Conservation (phyloP, 2,888 invertebrate species). For the Prionchulus punctatus region DNA sequence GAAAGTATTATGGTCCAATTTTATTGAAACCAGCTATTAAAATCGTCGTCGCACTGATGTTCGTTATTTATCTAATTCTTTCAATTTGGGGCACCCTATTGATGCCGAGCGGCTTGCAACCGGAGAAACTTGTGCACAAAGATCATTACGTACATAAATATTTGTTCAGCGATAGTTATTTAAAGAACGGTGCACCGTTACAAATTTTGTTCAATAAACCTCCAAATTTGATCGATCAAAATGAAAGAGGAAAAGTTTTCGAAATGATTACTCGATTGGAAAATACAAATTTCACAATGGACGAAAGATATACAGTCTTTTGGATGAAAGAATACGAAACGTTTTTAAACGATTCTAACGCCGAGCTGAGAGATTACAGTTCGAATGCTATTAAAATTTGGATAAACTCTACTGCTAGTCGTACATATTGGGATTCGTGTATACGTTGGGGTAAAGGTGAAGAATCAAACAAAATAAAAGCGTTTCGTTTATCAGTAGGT, state of each 20-base stretch:
- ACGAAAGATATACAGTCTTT: background rate
- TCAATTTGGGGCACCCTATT: slow-evolving; percentile 27
- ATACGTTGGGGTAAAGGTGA: background rate
- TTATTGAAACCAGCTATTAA: slow-evolving; percentile 28
- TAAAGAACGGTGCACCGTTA: background rate
- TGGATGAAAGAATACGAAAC: background rate
- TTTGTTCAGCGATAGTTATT: background rate
- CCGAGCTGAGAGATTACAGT: background rate
- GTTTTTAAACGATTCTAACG: background rate
- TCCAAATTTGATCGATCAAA: background rate
- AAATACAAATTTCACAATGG: background rate
- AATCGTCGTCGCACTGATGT: too few species aligned
- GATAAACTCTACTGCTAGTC: background rate
- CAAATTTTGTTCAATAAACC: background rate
- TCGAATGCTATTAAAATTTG: background rate
- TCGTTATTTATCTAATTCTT: background rate
- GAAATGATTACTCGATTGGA: background rate
- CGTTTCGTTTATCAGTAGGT: slow-evolving; percentile 7
- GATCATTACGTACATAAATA: slow-evolving; percentile 23
- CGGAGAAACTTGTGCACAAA: slow-evolving; percentile 19
- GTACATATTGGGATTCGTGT: background rate
- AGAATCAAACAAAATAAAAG: background rate
- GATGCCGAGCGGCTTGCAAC: slow-evolving; percentile 22
- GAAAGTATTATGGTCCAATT: slow-evolving; percentile 23
- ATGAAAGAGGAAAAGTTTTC: background rate